Base-by-base conservation (phyloP, 2,113 vertebrate genomes). In the Mastomys coucha region DNA sequence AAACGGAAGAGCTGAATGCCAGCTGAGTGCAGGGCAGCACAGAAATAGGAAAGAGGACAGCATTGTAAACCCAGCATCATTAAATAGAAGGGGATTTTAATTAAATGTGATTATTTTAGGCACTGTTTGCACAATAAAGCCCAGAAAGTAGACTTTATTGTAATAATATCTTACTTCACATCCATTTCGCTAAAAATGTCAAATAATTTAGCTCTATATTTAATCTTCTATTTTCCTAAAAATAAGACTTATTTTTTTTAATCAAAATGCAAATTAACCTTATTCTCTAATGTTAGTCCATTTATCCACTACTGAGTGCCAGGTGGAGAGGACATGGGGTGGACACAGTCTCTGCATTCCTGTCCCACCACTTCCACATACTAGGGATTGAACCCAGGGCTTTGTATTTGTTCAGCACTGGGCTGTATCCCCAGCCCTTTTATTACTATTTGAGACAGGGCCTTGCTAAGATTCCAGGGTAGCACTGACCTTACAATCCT, bases 121-220 rank as follows among this genome's bases (percentile, higher is more conserved):
- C 36, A 84, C 24, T 49, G 45, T 80, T 58, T 70, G 19, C 60
- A 56, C 26, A 60, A 82, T 63, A 75, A 92, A 95, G 26, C 58
- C 94, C 33, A 73, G 65, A 72, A 91, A 65, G 87, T 26, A 75
- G 45, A 17, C 1, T 88, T 89, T 81, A 72, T 77, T 90, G 36
- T 19, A 49, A 91, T 49, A 33, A 75, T 45, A 73, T n/a, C 70
- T 20, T n/a, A 85, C 88, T 94, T 96, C 75, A 90, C 49, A 90
- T 16, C 14, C 20, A 75, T 93, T 97, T 95, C 89, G 63, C 65
- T 95, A 72, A 77, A n/a, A 87, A 63, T 84, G 77, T 95, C 81
- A 97, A 88, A 73, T n/a, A 82, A 67, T 56, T 56, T 58, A 78
- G 17, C 12, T 11, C 49, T 76, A 2, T 69, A 63, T 31, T 60